Evolutionary conservation across 2,113 vertebrate species (phyloP), one percentile per base, ranked within the genome.

Genomic region (Puffinus mauretanicus): DNA sequence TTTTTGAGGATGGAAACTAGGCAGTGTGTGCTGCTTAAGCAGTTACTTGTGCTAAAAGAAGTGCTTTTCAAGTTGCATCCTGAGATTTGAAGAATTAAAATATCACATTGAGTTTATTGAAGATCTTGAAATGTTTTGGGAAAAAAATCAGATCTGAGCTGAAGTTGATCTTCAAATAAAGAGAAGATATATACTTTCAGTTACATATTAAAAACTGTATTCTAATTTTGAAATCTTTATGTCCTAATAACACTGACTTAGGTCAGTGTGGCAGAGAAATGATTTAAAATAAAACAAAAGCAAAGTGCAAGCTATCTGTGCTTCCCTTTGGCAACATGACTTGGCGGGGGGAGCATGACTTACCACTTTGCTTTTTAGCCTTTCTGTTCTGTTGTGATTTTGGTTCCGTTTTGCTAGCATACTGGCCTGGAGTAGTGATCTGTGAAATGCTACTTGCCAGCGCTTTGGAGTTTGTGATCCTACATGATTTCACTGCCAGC

Each of bases 401-500:
- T 88, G 32, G n/a, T 66, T 71, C 24, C 16, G 2, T 64, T 86
- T 73, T 66, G 70, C 46, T 83, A 27, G 55, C n/a, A 38, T 60
- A 34, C 70, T 86, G 78, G 75, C 88, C 70, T 79, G 61, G 52
- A 92, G 69, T 96, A 44, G 57, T 75, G 82, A 94, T 91, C 91
- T 87, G 36, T 88, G 79, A 84, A 91, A 62, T 12, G 9, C 83
- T 95, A 58, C 92, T 81, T 97, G 92, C 92, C 83, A 90, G 90
- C 29, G 12, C 86, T 95, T 93, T 17, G 13, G 92, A 94, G 86
- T 94, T 95, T 83, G 92, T 94, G 95, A 96, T 97, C 76, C 92
- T 96, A 24, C 5, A 10, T 72, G 66, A 65, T 85, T 83, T 94
- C 86, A 55, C 83, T 97, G 97, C 97, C 97, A 98, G 97, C 94